Base-by-base conservation (phyloP, 2,888 invertebrate species). In the Patella pellucida region DNA sequence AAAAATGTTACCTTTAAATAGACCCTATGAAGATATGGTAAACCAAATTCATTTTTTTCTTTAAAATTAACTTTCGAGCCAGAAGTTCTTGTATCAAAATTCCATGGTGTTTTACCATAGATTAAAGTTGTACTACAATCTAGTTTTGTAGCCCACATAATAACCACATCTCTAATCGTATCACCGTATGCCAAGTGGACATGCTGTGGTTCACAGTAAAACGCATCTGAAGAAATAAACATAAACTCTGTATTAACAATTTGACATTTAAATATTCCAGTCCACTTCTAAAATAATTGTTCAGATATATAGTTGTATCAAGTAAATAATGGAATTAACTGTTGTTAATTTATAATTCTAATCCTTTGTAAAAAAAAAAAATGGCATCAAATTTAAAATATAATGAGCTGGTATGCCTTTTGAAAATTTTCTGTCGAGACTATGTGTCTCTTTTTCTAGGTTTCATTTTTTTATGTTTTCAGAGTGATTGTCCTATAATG, bases 101-200 rank as follows among this genome's bases (percentile, higher is more conserved):
- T 73, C 72, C 72, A 77, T 11, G 77, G 76, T 68, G 62, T n/a
- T 15, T 23, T 54, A 12, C 50, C 68, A 56, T 50, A 73, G 1
- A 52, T 51, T 15, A 74, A 23, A 54, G 69, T 67, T 19, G 50
- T 31, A 76, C 75, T 54, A 27, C 62, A 62, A 62, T 73, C 51
- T n/a, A 67, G 78, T 41, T n/a, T 67, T 52, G 86, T 84, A 12
- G 85, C 80, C 87, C 87, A 87, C 81, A 86, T 81, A 50, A 87
- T 81, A 41, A 83, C 82, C 79, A 87, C 85, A 14, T 80, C 79
- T n/a, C 77, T 72, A n/a, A 75, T 9, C 9, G 74, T 69, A 74
- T 82, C 79, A 0, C 86, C 85, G 72, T 78, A 84, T 11, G 84
- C 80, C n/a, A 86, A 69, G 67, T 86, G 87, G 12, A 87, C 79